A percentile compares a stretch with the other conserved stretches of the same genome.
Conservation (phyloP, 2,797 vertebrate species). For the Acanthis flammea region DNA sequence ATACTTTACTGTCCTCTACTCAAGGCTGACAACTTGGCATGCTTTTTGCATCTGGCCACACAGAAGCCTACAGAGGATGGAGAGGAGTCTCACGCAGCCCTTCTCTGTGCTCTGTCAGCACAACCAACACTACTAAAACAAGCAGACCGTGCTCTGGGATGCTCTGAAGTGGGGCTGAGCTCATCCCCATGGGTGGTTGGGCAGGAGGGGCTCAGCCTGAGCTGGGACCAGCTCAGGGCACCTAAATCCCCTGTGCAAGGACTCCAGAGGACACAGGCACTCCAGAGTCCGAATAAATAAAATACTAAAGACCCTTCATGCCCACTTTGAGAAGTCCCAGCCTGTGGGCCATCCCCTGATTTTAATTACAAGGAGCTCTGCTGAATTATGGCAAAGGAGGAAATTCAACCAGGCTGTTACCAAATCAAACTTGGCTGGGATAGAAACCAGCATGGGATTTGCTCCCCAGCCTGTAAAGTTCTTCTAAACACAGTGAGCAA, state of each 20-base stretch:
- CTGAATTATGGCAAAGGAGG: background rate
- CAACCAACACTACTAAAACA: background rate
- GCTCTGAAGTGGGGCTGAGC: background rate
- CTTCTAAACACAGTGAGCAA: background rate
- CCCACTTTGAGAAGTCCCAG: background rate
- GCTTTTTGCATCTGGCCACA: background rate
- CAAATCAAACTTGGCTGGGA: background rate
- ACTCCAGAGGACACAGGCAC: background rate
- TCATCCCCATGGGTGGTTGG: accelerated
- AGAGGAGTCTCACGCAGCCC: background rate
- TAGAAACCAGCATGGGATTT: background rate
- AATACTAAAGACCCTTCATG: background rate
- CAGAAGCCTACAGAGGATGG: background rate
- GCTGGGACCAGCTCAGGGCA: background rate
- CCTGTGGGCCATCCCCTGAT: background rate
- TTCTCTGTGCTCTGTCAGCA: background rate
- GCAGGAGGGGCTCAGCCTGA: background rate
- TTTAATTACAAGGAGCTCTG: background rate
- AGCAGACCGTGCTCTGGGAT: background rate
- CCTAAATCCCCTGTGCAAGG: background rate
- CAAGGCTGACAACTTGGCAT: background rate
- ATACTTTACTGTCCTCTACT: background rate
- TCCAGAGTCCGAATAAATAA: background rate
- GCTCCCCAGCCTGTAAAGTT: background rate
- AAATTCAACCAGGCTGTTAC: background rate